Evolutionary conservation across 2,113 vertebrate species (phyloP).

Genomic region (Podarcis cretensis): DNA sequence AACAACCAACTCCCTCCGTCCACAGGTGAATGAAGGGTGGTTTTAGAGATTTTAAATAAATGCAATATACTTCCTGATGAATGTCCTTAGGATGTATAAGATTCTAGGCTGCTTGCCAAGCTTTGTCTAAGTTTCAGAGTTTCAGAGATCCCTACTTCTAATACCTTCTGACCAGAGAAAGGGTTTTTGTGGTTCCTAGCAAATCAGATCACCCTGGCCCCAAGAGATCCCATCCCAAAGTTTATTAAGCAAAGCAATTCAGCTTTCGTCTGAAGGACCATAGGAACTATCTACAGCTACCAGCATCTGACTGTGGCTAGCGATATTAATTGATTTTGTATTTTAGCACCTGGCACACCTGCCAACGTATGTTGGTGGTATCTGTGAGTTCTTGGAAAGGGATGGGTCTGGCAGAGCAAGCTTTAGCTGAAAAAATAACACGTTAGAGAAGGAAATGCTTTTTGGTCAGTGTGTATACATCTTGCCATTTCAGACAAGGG

Average conservation of each 20-base stretch:
- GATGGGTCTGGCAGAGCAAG: not conserved
- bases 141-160: not conserved
- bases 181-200: not conserved
- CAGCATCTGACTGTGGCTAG: not conserved
- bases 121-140: not conserved
- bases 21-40: not conserved
- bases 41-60: not conserved
- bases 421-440: not conserved
- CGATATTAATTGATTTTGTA: too few relatives aligned
- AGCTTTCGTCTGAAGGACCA: not conserved
- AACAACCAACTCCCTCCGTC: not conserved
- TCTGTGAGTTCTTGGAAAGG: not conserved
- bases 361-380: not conserved
- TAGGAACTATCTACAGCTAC: not conserved
- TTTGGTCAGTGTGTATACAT: not conserved
- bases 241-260: not conserved
- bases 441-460: not conserved
- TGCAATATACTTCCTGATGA: not conserved
- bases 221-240: not conserved
- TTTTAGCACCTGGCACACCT: too few relatives aligned
- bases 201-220: not conserved
- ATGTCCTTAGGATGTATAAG: not conserved
- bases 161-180: not conserved
- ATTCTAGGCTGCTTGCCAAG: not conserved
- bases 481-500: not conserved